Evolutionary conservation across 2,113 vertebrate genomes (phyloP).

Genomic region (Xenopus laevis): DNA sequence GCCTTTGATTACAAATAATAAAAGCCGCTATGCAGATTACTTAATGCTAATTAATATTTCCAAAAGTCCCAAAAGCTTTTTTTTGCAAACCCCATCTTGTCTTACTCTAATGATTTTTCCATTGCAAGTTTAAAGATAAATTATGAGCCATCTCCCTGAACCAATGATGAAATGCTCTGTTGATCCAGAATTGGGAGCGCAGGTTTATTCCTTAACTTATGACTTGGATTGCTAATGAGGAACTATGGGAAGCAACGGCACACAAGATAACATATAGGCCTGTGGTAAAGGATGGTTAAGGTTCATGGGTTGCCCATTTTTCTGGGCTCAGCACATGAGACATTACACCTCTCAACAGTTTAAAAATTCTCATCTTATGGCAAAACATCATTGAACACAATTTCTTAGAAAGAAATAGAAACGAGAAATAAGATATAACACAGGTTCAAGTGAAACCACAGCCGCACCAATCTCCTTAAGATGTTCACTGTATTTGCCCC

Average conservation of each 20-base stretch:
- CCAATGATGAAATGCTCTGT: constrained; percentile 51
- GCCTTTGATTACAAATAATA: constrained; percentile 14
- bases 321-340: too few species aligned
- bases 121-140: constrained; percentile 52
- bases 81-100: constrained; percentile 65
- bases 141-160: constrained; percentile 48
- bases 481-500: too few species aligned
- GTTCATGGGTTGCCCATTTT: too few species aligned
- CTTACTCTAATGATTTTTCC: constrained; percentile 55
- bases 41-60: constrained; percentile 77
- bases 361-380: too few species aligned
- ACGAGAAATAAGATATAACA: too few species aligned
- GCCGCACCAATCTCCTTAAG: too few species aligned
- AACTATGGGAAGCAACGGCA: constrained; percentile 11
- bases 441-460: too few species aligned
- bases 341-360: too few species aligned
- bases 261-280: not conserved
- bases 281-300: too few species aligned
- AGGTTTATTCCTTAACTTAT: constrained; percentile 2
- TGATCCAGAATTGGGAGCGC: not conserved
- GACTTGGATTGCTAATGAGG: constrained; percentile 27
- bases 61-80: constrained; percentile 66
- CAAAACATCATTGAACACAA: too few species aligned
- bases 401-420: too few species aligned
- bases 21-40: constrained; percentile 54